Percentiles rank a stretch among this genome's conserved stretches.
phyloP scores from a whole-genome alignment of 2,113 vertebrate species.

The Stegastes partitus region DNA sequence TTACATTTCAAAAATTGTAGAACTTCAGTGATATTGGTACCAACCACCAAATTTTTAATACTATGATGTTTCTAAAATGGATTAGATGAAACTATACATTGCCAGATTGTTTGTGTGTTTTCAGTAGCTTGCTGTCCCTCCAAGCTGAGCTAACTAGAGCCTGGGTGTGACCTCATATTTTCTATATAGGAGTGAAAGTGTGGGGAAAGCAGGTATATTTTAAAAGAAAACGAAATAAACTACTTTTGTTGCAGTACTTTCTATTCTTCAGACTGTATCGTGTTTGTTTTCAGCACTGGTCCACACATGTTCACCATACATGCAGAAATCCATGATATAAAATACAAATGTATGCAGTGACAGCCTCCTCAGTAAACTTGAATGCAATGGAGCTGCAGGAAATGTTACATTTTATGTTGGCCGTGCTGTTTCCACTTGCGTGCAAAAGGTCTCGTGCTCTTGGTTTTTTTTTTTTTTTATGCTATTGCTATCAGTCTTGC shows the following conservation, averaged over 20 bases:
- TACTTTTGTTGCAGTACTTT: background rate
- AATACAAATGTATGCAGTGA: background rate
- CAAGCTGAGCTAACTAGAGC: too few species aligned
- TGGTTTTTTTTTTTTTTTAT: conserved; percentile 27
- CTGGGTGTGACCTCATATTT: too few species aligned
- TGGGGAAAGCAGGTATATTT: too few species aligned
- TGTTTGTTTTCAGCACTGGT: background rate
- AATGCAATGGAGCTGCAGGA: conserved; percentile 28
- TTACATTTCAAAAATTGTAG: too few species aligned
- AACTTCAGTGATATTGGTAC: too few species aligned
- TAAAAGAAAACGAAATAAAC: too few species aligned
- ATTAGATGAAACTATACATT: too few species aligned
- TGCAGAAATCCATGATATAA: conserved; percentile 13
- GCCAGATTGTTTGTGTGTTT: too few species aligned
- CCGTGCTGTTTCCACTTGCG: conserved; percentile 7
- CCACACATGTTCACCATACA: background rate
- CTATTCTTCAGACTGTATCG: background rate
- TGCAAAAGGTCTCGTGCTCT: conserved; percentile 30
- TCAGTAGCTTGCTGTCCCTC: too few species aligned
- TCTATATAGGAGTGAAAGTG: too few species aligned
- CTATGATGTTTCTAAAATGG: too few species aligned
- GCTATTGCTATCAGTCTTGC: conserved; percentile 44
- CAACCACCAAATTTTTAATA: too few species aligned
- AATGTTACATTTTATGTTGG: conserved; percentile 34
- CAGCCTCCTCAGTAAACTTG: conserved; percentile 34